Evolutionary conservation across 2,888 invertebrate genomes (phyloP), one percentile per base, ranked within the genome.

Genomic region (Aspidapion aeneum): DNA sequence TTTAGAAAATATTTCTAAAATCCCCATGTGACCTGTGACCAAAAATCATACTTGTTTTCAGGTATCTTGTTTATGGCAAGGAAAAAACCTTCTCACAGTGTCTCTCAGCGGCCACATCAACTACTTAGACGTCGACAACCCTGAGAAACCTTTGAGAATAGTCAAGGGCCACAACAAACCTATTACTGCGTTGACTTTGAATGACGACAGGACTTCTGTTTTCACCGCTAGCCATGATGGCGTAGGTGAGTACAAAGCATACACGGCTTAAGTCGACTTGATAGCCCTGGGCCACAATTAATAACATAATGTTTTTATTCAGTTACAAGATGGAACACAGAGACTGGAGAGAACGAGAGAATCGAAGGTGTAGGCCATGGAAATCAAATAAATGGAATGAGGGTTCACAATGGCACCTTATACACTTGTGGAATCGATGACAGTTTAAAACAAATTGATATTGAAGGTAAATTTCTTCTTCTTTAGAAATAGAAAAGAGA

Each of bases 101-200:
- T 96, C 97, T 0, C 84, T 98, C n/a, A 93, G 94, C 69, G 99
- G 99, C 0, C 94, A 94, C 75, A 93, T 99, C 75, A 96, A 90
- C 81, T 98, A 96, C 80, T 82, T 98, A 72, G 95, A 98, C 78
- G 84, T 91, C 5, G 89, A 92, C 69, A 90, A 93, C 81, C 93
- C 97, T 0, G 82, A 86, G 57, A 90, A 88, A 74, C 96, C 96
- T 0, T 77, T 88, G 56, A 87, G 90, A 61, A 81, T 96, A 61
- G 81, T 97, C 64, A 96, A 95, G 86, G 99, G 99, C 0, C 99
- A 99, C 82, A 98, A 97, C 81, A 98, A 98, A 79, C 96, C 98
- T 0, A 96, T 99, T 70, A 98, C 97, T 1, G 91, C 96, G 35
- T 82, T 98, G 73, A 86, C 91, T 0, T 78, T 94, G 54, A 88